A percentile compares a stretch with the other conserved stretches of the same genome.
These are phyloP conservation scores for Anomalospiza imberbis DNA, from an alignment of 2,797 vertebrate genomes.

Conservation along the genomic window DNA sequence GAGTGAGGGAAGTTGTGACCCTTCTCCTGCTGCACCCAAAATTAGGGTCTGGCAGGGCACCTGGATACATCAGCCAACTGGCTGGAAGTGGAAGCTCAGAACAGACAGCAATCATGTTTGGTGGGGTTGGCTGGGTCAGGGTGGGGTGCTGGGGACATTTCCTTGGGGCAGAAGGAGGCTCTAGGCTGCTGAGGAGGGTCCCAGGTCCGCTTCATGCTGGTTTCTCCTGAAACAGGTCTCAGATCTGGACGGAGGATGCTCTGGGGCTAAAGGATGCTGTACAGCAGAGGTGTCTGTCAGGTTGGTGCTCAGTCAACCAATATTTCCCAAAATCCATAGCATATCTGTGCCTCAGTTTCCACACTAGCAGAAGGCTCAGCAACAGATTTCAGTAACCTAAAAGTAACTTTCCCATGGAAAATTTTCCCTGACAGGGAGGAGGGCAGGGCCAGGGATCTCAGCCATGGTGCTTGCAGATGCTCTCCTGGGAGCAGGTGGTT, in stretches of 20 bases:
- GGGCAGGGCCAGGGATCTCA: background rate
- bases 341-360: background rate
- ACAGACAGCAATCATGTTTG: accelerated
- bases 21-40: background rate
- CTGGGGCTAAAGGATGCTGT: background rate
- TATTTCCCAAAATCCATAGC: background rate
- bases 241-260: background rate
- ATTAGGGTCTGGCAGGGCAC: background rate
- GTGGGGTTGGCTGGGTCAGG: background rate
- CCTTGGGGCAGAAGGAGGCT: background rate
- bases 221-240: background rate
- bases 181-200: background rate
- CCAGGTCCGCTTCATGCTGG: background rate
- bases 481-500: background rate
- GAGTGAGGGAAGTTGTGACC: background rate
- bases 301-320: background rate
- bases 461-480: background rate
- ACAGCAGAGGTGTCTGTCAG: background rate
- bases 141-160: background rate
- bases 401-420: background rate
- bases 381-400: background rate
- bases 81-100: background rate
- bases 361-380: background rate
- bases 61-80: background rate
- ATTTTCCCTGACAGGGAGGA: background rate